Base-by-base conservation (phyloP, 2,113 vertebrate species). In the Terrapene triunguis region DNA sequence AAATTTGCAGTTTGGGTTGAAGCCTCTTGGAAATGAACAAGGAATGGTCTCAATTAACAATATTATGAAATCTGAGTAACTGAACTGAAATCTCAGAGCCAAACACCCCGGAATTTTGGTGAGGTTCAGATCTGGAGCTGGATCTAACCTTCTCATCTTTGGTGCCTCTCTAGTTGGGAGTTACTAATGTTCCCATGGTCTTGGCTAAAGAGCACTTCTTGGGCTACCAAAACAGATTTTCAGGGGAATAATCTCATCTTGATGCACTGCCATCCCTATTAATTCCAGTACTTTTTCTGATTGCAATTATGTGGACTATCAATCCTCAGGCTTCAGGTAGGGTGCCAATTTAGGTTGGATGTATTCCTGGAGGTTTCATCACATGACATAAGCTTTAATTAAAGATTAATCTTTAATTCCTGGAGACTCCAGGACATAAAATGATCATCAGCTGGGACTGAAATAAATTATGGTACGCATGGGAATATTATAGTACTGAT, bases 291-390 rank as follows among this genome's bases (percentile, higher is more conserved):
- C 89, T 53, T 92, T 62, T 86, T 93, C 78, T 82, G 88, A 65
- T 65, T 65, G 62, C 90, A 82, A 72, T 94, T 95, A 89, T 94
- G 84, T 22, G 44, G 92, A 92, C 50, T 89, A 90, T 85, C 96
- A 89, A 93, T 62, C 42, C n/a, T 83, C 10, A 47, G 27, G 79
- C 90, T 93, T 91, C 91, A 93, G 90, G 85, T 57, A 57, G 24
- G 55, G 55, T 25, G 55, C 55, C 55, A 57, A 5, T 57, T 57
- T 25, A 10, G 24, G 55, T 27, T 25, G 24, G 24, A 54, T 22
- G 53, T 54, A 54, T 54, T 54, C 53, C 53, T 54, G 51, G 17
- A 19, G 17, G 51, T 53, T 53, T 53, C 51, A 19, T 53, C 19
- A 54, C 53, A 54, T 54, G 53, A 8, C 19, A 54, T 8, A 21